Base-by-base conservation (phyloP, 2,797 vertebrate species). In the Gallirallus australis region DNA sequence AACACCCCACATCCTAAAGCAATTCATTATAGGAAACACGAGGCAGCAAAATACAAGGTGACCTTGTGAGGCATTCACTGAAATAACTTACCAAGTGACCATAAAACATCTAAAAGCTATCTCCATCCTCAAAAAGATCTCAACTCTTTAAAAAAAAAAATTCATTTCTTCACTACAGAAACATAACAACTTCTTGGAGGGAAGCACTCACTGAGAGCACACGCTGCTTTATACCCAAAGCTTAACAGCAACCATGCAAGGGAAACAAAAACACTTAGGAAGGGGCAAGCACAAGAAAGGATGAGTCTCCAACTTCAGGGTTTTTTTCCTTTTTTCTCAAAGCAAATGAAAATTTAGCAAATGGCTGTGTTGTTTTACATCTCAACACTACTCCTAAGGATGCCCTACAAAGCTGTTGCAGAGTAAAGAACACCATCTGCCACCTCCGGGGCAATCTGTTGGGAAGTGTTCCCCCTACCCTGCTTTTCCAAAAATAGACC, bases 341-440 rank as follows among this genome's bases (percentile, higher is more conserved):
- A 47, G 60, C 48, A 65, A 81, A 80, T 28, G 19, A 12, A 8
- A 54, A 45, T 12, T 59, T 9, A 90, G 50, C 77, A 27, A 94
- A 57, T 1, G 40, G 66, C 63, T 56, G 54, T 2, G 19, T 2
- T 45, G 54, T n/a, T 75, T 64, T 17, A 11, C 45, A 63, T 14
- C 52, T 24, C 56, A 17, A 3, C 87, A 79, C 14, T 78, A 33
- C 35, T 9, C 11, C 60, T 8, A 14, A 0, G 4, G 6, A 8
- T 77, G 84, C 68, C 84, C 88, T 71, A 60, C 48, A 92, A 83
- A 94, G 86, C 78, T 33, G 82, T 60, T 53, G 12, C 15, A 11
- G n/a, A 80, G 72, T 8, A 37, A 86, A 70, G 50, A 78, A 92
- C 47, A 68, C 94, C 91, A 92, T 85, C 90, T 94, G 89, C 89